Evolutionary conservation across 1,140 invertebrate genomes (phyloP), one percentile per base, ranked within the genome.

Genomic region (Dryas iulia): DNA sequence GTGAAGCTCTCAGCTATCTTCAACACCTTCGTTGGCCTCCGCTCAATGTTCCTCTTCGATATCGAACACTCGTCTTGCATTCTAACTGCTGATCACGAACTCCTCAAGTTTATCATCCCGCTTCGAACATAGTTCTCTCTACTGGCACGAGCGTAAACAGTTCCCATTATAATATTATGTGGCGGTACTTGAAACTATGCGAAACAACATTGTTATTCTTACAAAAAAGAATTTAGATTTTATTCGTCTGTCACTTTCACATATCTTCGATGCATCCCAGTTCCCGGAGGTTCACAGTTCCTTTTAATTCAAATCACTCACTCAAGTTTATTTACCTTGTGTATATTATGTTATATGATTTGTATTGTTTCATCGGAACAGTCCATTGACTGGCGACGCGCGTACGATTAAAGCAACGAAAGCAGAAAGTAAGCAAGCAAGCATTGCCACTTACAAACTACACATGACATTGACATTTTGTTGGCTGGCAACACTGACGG

Each of bases 1-100:
- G 91, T 92, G 74, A 92, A 92, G 70, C 91, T 92, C 78, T 92
- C 91, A 5, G 91, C 91, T 77, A 92, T 92, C 75, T 90, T 91
- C 74, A 92, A 73, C 74, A 92, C 89, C 77, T 91, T 92, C 59
- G 87, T 90, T 60, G 89, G 89, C 85, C 81, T 86, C 75, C 87
- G 81, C 81, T 86, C 86, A 76, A 82, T 74, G 71, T 79, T 91
- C 77, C 83, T 86, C 79, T 78, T 87, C 72, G 78, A 74, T 67
- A 84, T 84, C 69, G 75, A 75, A 79, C 74, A 85, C 75, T 90
- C 86, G 77, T 88, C 80, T 89, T 91, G 89, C 89, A 91, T 91
- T 88, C 84, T 90, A 87, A 76, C 80, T 87, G 84, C 71, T 83
- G 78, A 77, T 85, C 77, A 84, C 71, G 73, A 78, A 73, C 72